Conservation (phyloP, 2,797 vertebrate species). For the Darevskia mixta region DNA sequence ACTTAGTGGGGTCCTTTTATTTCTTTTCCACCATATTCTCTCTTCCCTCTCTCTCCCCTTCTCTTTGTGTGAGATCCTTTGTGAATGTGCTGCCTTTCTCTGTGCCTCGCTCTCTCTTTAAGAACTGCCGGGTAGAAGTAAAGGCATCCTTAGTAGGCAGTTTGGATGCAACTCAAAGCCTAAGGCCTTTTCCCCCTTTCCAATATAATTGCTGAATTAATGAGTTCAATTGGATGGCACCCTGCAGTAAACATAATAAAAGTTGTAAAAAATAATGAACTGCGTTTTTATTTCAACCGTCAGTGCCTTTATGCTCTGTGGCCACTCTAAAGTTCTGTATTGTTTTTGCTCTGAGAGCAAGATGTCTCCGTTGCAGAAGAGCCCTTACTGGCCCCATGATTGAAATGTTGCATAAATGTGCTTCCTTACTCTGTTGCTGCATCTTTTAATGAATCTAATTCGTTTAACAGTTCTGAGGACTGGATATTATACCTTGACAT, state of each 20-base stretch:
- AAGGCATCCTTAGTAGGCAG: constrained; percentile 61
- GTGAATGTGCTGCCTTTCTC: constrained; percentile 46
- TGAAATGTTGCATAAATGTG: constrained; percentile 49
- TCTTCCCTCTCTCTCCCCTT: neutral
- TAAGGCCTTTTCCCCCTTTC: constrained; percentile 64
- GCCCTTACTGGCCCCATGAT: constrained; percentile 37
- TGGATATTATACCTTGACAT: constrained; percentile 56
- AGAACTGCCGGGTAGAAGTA: constrained; percentile 56
- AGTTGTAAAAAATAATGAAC: constrained; percentile 77
- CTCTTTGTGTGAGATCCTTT: constrained; percentile 29
- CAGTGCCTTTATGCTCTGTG: constrained; percentile 59
- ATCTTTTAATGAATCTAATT: constrained; percentile 54
- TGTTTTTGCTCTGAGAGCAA: constrained; percentile 32
- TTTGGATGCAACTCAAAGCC: constrained; percentile 74
- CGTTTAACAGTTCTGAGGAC: constrained; percentile 62
- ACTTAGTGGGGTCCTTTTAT: neutral
- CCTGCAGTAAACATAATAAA: constrained; percentile 74
- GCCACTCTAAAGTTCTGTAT: constrained; percentile 48
- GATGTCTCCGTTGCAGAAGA: constrained; percentile 42
- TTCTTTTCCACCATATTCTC: neutral
- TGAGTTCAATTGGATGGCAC: constrained; percentile 72
- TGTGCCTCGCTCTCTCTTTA: constrained; percentile 56
- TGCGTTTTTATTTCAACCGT: constrained; percentile 63
- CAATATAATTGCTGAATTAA: constrained; percentile 75
- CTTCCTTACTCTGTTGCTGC: constrained; percentile 45